A percentile compares a stretch with the other conserved stretches of the same genome.
These are phyloP conservation scores for Pseudolaguvia tuberculata DNA, from an alignment of 2,113 vertebrate species.

Conservation along the genomic window DNA sequence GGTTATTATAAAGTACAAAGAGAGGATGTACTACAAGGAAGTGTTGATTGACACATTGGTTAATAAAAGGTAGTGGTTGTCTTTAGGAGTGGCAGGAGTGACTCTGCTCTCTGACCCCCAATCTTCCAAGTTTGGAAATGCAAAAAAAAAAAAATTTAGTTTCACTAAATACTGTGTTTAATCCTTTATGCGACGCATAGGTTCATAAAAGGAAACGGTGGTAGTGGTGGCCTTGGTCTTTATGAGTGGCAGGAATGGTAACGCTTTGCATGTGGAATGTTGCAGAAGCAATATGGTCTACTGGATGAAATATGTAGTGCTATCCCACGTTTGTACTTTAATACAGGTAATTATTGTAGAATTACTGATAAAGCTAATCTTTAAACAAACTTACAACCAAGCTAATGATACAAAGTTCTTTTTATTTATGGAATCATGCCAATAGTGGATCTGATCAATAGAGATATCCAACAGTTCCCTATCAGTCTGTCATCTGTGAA, in stretches of 20 bases:
- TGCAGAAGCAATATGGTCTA: not conserved
- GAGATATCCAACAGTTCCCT: not conserved
- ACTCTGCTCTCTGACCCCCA: no score
- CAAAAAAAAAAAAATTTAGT: no score
- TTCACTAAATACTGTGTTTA: no score
- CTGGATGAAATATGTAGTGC: not conserved
- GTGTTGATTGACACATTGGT: not conserved
- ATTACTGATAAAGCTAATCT: not conserved
- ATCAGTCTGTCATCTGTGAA: no score
- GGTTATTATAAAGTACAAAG: not conserved
- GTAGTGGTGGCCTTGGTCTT: not conserved
- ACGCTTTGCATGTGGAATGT: constrained; percentile 1
- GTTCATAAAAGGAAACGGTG: not conserved
- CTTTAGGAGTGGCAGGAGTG: not conserved
- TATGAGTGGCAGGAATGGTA: not conserved
- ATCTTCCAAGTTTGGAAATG: no score
- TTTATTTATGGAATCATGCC: no score
- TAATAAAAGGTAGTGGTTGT: not conserved
- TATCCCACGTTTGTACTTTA: not conserved
- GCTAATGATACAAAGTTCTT: no score
- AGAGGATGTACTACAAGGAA: not conserved
- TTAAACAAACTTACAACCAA: no score
- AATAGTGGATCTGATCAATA: no score
- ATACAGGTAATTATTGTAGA: not conserved
- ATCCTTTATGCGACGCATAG: no score